Evolutionary conservation across 2,113 vertebrate species (phyloP), one percentile per base, ranked within the genome.

Genomic region (Gulo gulo): DNA sequence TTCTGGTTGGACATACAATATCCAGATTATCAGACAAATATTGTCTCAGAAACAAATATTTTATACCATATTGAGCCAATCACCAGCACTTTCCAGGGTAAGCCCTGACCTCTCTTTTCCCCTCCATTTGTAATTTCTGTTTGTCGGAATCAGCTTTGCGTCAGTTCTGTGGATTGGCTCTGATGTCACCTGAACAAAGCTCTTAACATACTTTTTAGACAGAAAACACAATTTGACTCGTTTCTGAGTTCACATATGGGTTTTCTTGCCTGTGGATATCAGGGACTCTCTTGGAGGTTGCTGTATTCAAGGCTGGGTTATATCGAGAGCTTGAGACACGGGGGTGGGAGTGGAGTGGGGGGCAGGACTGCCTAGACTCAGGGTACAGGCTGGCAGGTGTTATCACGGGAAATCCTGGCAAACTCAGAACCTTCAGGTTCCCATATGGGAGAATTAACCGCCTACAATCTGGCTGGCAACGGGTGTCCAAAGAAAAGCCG

Each of bases 41-140:
- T 47, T 95, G 78, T n/a, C 87, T 93, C 79, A 71, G 88, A 39
- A 85, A 55, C 69, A 67, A 55, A 88, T 79, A 87, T 57, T 79
- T 42, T 59, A 15, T 55, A 29, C 15, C n/a, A 39, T 8, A 34
- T 4, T 24, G 73, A 87, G 67, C 50, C 67, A 59, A 42, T 91
- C 15, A 52, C 24, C 20, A 36, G 12, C 0, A 2, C n/a, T 85
- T 93, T 50, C 47, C 67, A 55, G 84, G 36, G 76, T 76, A 26
- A 91, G 76, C 20, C 52, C 26, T 87, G 55, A 45, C 52, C 42
- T 83, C 47, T 76, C 31, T 29, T 95, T 94, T 57, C 57, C 57
- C 57, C 31, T 82, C 65, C 10, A 21, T 52, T 1, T 91, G 9
- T 92, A 31, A 55, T 42, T 87, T 82, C n/a, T 61, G 29, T 42